Base-by-base conservation (phyloP, 2,797 vertebrate genomes). In the Melanotaenia nigrans region DNA sequence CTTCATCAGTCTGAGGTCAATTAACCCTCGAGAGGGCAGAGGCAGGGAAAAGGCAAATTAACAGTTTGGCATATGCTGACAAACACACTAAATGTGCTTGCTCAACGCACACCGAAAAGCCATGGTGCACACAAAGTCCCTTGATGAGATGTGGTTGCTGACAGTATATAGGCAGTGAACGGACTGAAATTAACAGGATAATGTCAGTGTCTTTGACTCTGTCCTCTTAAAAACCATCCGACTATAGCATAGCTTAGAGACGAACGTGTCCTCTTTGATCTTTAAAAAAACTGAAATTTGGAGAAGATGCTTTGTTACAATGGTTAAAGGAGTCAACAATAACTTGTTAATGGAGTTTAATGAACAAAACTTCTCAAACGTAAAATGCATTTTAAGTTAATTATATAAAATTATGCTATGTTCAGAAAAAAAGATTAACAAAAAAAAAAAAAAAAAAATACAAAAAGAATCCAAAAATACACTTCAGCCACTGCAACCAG, bases 1-100 rank as follows among this genome's bases (percentile, higher is more conserved):
- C 77, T 81, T 75, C 70, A 81, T 84, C 74, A 78, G 75, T 80
- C 71, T 80, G 65, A 80, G 75, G 85, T 87, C 82, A 87, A 75
- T 85, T 68, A 81, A 65, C 51, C 82, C 67, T 75, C 70, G 24
- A 57, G 76, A 68, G 73, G 73, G 71, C 75, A 77, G 73, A 77
- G 56, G 54, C 24, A 49, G 49, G 20, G 55, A 77, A 67, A 75
- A 47, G 18, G 42, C 38, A 55, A 83, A 77, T 86, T 47, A 85
- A 20, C 64, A 79, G 60, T 42, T 71, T 55, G 65, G 65, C 68
- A 60, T 69, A 56, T 65, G 84, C 80, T 82, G 71, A 81, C 67
- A 78, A 73, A 82, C 60, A 77, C 71, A 64, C 42, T 75, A 68
- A 75, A 84, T 62, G 72, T 77, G 73, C 24, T 35, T 20, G 58